These are phyloP conservation scores for Ptychadena robeensis DNA, from an alignment of 2,797 vertebrate genomes.

Conservation along the genomic window DNA sequence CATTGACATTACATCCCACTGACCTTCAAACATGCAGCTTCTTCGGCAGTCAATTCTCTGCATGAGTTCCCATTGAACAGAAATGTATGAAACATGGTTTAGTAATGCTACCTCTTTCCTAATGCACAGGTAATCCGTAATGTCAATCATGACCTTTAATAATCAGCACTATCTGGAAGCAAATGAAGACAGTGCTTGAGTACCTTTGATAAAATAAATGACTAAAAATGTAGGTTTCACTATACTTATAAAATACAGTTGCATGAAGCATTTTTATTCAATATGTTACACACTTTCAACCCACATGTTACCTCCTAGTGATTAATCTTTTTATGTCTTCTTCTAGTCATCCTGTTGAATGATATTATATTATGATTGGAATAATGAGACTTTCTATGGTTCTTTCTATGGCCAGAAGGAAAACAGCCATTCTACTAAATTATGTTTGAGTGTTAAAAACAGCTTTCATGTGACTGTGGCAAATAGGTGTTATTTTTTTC, in stretches of 20 bases:
- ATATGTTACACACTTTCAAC: neutral
- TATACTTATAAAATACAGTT: neutral
- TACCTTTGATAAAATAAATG: neutral
- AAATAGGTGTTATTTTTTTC: too few relatives aligned
- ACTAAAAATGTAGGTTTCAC: neutral
- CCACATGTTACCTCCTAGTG: neutral
- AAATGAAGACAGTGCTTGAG: neutral
- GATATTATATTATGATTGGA: neutral
- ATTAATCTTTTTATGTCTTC: neutral
- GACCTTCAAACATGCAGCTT: slow-evolving; percentile 65
- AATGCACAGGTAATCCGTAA: slow-evolving; percentile 52
- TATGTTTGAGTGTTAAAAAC: too few relatives aligned
- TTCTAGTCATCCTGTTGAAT: neutral
- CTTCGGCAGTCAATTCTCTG: slow-evolving; percentile 61
- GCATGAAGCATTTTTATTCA: neutral
- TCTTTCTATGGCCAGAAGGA: too few relatives aligned
- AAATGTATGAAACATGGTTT: slow-evolving; percentile 54
- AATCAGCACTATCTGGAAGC: slow-evolving; percentile 25
- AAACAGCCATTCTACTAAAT: too few relatives aligned
- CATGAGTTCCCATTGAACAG: slow-evolving; percentile 59
- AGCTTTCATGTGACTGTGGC: too few relatives aligned
- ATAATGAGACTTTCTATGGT: too few relatives aligned
- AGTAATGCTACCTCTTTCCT: slow-evolving; percentile 36
- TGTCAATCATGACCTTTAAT: slow-evolving; percentile 50
- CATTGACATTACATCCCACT: slow-evolving; percentile 64